A percentile compares a stretch with the other conserved stretches of the same genome.
phyloP scores from a whole-genome alignment of 2,888 invertebrate genomes.

The Leptopilina syphax region DNA sequence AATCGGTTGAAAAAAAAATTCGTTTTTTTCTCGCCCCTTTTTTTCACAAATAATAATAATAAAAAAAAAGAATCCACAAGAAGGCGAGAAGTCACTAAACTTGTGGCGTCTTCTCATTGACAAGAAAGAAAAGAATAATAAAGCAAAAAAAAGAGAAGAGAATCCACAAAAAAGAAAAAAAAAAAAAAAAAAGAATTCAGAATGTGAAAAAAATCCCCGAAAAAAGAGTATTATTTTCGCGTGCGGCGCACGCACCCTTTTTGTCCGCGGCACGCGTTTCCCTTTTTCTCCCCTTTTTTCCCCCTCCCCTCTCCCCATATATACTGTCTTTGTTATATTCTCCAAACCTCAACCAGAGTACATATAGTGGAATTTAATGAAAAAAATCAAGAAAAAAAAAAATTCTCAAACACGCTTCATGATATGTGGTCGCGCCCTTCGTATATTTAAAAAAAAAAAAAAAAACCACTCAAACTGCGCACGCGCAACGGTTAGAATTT shows the following conservation, averaged over 20 bases:
- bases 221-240: slow-evolving; percentile 50
- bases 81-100: not conserved
- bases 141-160: no score
- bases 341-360: slow-evolving; percentile 41
- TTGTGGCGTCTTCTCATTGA: slow-evolving; percentile 11
- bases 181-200: no score
- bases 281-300: slow-evolving; percentile 52
- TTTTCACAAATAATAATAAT: not conserved
- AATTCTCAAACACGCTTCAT: slow-evolving; percentile 31
- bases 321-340: not conserved
- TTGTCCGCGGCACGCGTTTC: slow-evolving; percentile 54
- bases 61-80: not conserved
- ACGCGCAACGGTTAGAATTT: slow-evolving; percentile 52
- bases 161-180: no score
- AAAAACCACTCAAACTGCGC: slow-evolving; percentile 55
- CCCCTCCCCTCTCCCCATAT: no score
- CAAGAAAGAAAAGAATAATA: no score
- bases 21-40: not conserved
- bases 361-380: slow-evolving; percentile 46
- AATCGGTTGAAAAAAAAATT: slow-evolving; percentile 3
- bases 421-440: slow-evolving; percentile 50
- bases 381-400: slow-evolving; percentile 36
- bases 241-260: slow-evolving; percentile 58
- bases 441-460: slow-evolving; percentile 19
- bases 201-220: slow-evolving; percentile 43